These are phyloP conservation scores for Digitonthophagus gazella DNA, from an alignment of 2,888 invertebrate genomes.

Conservation along the genomic window DNA sequence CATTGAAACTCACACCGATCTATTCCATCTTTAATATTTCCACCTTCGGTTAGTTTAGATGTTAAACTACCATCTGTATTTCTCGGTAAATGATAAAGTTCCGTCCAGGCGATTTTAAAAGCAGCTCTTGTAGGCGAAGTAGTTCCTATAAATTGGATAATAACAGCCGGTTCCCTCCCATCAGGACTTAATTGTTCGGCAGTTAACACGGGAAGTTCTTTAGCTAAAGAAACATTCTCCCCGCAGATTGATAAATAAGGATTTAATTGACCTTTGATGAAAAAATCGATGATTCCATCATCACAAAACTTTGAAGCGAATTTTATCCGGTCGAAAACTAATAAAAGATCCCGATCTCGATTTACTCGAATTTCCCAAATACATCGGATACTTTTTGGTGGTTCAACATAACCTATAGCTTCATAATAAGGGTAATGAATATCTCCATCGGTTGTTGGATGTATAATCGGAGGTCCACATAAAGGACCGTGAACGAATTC, in stretches of 20 bases:
- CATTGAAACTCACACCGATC: conserved; percentile 83
- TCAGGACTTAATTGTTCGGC: conserved; percentile 73
- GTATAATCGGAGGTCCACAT: conserved; percentile 79
- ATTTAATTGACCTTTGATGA: conserved; percentile 57
- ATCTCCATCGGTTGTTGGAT: conserved; percentile 79
- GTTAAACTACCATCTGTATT: conserved; percentile 82
- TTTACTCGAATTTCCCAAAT: conserved; percentile 67
- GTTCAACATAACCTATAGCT: conserved; percentile 67
- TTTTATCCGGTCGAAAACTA: conserved; percentile 83
- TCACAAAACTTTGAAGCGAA: conserved; percentile 83
- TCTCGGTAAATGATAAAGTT: conserved; percentile 80
- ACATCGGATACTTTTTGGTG: conserved; percentile 62
- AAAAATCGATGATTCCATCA: conserved; percentile 83
- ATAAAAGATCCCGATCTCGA: conserved; percentile 79
- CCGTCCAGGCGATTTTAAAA: conserved; percentile 89
- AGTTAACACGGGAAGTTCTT: conserved; percentile 76
- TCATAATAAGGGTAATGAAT: conserved; percentile 85
- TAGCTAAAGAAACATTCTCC: conserved; percentile 78
- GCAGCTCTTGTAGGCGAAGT: conserved; percentile 78
- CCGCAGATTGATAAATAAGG: conserved; percentile 82
- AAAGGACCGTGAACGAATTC: conserved; percentile 88
- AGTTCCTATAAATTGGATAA: conserved; percentile 61
- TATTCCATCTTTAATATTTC: conserved; percentile 44
- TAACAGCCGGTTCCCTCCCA: conserved; percentile 57
- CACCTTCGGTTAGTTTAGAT: conserved; percentile 65